Evolutionary conservation across 2,113 vertebrate genomes (phyloP), one percentile per base, ranked within the genome.

Genomic region (Boulengeromyrus knoepffleri): DNA sequence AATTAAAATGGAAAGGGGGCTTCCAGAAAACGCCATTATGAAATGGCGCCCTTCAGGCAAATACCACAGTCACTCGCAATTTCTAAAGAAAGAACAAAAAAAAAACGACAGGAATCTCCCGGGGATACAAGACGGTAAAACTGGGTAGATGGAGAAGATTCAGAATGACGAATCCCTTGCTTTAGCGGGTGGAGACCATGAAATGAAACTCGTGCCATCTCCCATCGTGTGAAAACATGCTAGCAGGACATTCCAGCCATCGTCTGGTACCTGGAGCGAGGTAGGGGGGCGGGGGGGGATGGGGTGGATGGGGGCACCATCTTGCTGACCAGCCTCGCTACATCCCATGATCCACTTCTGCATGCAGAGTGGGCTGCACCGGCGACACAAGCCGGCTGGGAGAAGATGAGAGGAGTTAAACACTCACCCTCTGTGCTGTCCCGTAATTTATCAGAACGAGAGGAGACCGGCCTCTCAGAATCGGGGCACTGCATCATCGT

Each of bases 1-100:
- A 90, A 93, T 92, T 89, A 90, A 53, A 89, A 90, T 15, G 19
- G 27, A 90, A 88, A 58, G 50, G 19, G 27, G 0, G 21, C 85
- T 24, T 21, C 21, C 31, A 13, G 66, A 62, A 70, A 89, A 87
- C 13, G 47, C 87, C 21, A 88, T 70, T 77, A 0, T 12, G 12
- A 89, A 90, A 77, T 83, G 85, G 53, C 0, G 21, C 21, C 66
- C 87, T 46, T 15, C n/a, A 89, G 90, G 85, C 27, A 83, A 85
- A 53, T 49, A 3, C 45, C 88, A 86, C 39, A 47, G 77, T 87
- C 53, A 87, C 86, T 88, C 24, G 9, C 42, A 52, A 80, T 90
- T 88, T 56, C 42, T 88, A 31, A 88, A 31, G 83, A 39, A 39
- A 5, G 70, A 53, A 13, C 21, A 13, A 21, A 70, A n/a, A 17